Percentiles rank a stretch among this genome's conserved stretches.
These are phyloP conservation scores for Irena cyanogastra DNA, from an alignment of 2,113 vertebrate species.

Conservation along the genomic window DNA sequence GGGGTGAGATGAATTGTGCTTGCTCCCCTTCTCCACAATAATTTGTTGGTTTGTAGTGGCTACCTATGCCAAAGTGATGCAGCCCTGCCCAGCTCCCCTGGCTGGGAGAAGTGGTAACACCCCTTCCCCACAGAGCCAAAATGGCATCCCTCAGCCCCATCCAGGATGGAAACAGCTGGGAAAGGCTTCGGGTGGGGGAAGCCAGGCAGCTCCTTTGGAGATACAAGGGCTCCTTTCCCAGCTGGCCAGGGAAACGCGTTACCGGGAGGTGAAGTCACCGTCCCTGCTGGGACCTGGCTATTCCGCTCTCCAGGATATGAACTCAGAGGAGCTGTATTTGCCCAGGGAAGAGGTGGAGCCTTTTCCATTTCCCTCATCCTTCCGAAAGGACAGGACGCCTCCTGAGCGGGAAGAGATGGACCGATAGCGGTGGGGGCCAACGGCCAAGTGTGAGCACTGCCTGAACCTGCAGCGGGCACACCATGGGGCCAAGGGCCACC, in stretches of 20 bases:
- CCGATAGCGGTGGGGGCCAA: neutral
- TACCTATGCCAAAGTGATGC: neutral
- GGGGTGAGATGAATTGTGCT: neutral
- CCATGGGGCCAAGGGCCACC: neutral
- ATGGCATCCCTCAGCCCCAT: neutral
- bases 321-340: slow-evolving; percentile 65
- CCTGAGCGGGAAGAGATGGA: slow-evolving; percentile 51
- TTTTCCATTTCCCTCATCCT: slow-evolving; percentile 70
- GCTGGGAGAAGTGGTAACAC: neutral
- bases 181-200: slow-evolving; percentile 12
- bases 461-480: accelerated
- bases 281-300: slow-evolving; percentile 60
- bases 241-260: slow-evolving; percentile 41
- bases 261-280: slow-evolving; percentile 64
- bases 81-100: neutral
- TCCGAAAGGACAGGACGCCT: slow-evolving; percentile 66
- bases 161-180: neutral
- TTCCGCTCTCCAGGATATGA: slow-evolving; percentile 62
- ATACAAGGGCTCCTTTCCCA: slow-evolving; percentile 53
- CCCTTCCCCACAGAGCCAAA: neutral
- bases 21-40: accelerated
- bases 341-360: slow-evolving; percentile 66
- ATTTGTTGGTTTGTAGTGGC: neutral
- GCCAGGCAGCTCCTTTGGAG: slow-evolving; percentile 1
- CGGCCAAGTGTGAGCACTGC: neutral